Evolutionary conservation across 2,113 vertebrate species (phyloP), one percentile per base, ranked within the genome.

Genomic region (Nycticorax nycticorax): DNA sequence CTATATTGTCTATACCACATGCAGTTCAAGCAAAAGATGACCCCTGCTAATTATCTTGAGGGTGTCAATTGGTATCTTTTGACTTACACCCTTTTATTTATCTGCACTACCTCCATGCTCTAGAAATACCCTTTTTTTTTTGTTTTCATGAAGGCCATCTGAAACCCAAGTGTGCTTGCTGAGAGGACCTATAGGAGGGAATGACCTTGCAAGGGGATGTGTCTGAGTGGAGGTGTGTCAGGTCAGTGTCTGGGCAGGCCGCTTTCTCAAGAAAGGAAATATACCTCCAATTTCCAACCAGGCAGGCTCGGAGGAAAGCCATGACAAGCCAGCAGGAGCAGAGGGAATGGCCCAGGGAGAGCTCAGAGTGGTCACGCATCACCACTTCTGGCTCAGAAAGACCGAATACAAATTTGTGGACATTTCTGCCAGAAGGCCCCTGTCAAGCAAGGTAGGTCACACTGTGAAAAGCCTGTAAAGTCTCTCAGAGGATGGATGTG

Each of bases 341-440:
- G 83, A 83, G 13, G 0, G 9, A 48, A 67, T 2, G 20, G 19
- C 47, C 26, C 45, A 55, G 32, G 66, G 30, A 53, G 8, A 67
- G 32, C 32, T 82, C 47, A 35, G 56, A 50, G 30, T 13, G 30
- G n/a, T 68, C 60, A 55, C 53, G 27, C 4, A 59, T 41, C 23
- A 47, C 28, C 13, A 11, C 37, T 57, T 74, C 50, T 66, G 77
- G 12, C 4, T 56, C 33, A 60, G 74, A 85, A 82, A 68, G 53
- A 64, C 9, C 0, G 1, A n/a, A 5, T 39, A 64, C 0, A 3
- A 72, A 52, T 56, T 62, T 43, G 23, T 32, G n/a, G 43, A 43
- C 2, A 6, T 75, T 96, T 85, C 28, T 79, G 53, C 7, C n/a
- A 73, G 32, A 93, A 47, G 8, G 7, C 2, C 53, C 14, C 16